Conservation (phyloP, 2,888 invertebrate genomes). For the Xestia rhomboidea region DNA sequence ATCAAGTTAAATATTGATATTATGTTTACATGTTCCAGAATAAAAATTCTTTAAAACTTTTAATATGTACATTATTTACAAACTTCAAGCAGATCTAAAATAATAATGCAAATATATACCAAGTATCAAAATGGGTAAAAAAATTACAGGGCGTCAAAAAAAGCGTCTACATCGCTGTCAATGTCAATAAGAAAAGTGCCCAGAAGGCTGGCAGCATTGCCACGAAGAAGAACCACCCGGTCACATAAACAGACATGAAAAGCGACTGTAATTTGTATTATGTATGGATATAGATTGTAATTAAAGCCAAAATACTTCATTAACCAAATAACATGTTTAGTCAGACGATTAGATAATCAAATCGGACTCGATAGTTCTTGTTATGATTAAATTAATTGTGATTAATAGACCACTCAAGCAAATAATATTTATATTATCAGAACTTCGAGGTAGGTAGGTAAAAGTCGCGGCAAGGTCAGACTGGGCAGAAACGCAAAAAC, state of each 20-base stretch:
- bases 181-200: too few relatives aligned
- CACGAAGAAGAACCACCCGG: neutral
- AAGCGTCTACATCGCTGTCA: too few relatives aligned
- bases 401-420: slow-evolving; percentile 72
- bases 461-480: slow-evolving; percentile 77
- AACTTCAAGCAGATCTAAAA: neutral
- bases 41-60: neutral
- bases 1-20: neutral
- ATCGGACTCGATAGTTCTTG: slow-evolving; percentile 61
- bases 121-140: neutral
- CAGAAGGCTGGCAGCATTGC: neutral
- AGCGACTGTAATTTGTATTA: neutral
- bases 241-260: neutral
- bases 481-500: slow-evolving; percentile 68
- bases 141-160: neutral
- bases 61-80: neutral
- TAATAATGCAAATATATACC: neutral
- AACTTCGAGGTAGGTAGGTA: slow-evolving; percentile 77
- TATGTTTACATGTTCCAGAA: neutral
- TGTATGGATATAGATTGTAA: slow-evolving; percentile 20
- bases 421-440: slow-evolving; percentile 68
- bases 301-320: slow-evolving; percentile 40
- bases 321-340: slow-evolving; percentile 47
- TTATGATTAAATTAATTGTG: slow-evolving; percentile 74
- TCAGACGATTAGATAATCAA: slow-evolving; percentile 58